These are phyloP conservation scores for Tolmerus cingulatus DNA, from an alignment of 2,888 invertebrate genomes.

Conservation along the genomic window DNA sequence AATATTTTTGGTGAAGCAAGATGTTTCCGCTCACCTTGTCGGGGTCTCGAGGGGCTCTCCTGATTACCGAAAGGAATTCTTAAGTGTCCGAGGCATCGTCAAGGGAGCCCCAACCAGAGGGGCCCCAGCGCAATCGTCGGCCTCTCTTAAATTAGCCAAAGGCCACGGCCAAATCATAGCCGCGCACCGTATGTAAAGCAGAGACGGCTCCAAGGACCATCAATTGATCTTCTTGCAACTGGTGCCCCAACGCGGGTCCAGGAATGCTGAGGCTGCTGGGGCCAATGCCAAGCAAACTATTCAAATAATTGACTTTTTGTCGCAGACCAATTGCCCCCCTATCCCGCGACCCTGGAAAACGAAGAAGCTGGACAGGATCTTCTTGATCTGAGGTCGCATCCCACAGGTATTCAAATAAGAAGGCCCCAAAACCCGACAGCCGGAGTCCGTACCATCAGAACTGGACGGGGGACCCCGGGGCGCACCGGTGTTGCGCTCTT, in stretches of 20 bases:
- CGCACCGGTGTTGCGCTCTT: background rate
- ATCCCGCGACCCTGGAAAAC: background rate
- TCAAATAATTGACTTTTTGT: slow-evolving; percentile 38
- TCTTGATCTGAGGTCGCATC: background rate
- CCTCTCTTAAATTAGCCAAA: background rate
- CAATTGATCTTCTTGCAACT: background rate
- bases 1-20: background rate
- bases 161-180: background rate
- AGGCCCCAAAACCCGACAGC: background rate
- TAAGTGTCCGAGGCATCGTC: background rate
- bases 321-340: slow-evolving; percentile 16
- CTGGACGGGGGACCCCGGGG: background rate
- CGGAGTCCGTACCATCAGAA: background rate
- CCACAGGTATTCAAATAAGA: slow-evolving; percentile 25
- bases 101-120: background rate
- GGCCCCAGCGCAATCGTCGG: background rate
- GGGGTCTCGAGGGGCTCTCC: background rate
- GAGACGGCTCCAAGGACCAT: background rate
- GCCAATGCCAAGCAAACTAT: background rate
- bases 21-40: slow-evolving; percentile 14
- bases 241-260: background rate
- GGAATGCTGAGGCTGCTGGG: background rate
- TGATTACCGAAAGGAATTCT: slow-evolving; percentile 23
- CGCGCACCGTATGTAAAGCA: background rate
- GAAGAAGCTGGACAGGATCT: background rate